Evolutionary conservation across 2,797 vertebrate genomes (phyloP).

Genomic region (Poeciliopsis turneri): DNA sequence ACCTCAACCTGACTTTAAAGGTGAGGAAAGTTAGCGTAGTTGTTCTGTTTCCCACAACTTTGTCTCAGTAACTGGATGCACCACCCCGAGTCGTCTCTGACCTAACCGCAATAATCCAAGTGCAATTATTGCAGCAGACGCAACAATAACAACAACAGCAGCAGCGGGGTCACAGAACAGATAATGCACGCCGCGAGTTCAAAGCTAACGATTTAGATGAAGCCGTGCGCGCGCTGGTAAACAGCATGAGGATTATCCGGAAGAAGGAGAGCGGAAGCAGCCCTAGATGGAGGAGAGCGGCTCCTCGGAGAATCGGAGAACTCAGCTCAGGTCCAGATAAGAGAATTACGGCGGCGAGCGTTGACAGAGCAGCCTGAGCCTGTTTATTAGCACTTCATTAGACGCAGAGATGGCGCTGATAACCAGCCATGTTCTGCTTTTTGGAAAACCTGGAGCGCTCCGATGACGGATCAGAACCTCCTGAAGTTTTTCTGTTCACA

Average conservation of each 20-base stretch:
- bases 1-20: neutral
- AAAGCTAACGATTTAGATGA: slow-evolving; percentile 70
- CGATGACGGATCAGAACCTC: slow-evolving; percentile 81
- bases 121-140: slow-evolving; percentile 73
- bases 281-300: slow-evolving; percentile 69
- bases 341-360: slow-evolving; percentile 84
- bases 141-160: slow-evolving; percentile 58
- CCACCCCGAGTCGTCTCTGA: slow-evolving; percentile 38
- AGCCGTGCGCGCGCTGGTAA: slow-evolving; percentile 71
- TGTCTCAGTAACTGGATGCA: slow-evolving; percentile 11
- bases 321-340: slow-evolving; percentile 84
- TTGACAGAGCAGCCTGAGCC: slow-evolving; percentile 81
- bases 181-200: slow-evolving; percentile 67
- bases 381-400: slow-evolving; percentile 92
- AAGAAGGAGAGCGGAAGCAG: slow-evolving; percentile 59
- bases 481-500: slow-evolving; percentile 49
- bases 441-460: slow-evolving; percentile 46
- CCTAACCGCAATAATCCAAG: slow-evolving; percentile 69
- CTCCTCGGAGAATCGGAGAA: slow-evolving; percentile 80
- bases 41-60: neutral
- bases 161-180: slow-evolving; percentile 67
- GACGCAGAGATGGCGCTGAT: slow-evolving; percentile 84
- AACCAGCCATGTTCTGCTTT: slow-evolving; percentile 64
- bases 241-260: slow-evolving; percentile 82
- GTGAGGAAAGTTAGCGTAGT: neutral